Evolutionary conservation across 2,113 vertebrate species (phyloP).

Genomic region (Poecilia latipinna): DNA sequence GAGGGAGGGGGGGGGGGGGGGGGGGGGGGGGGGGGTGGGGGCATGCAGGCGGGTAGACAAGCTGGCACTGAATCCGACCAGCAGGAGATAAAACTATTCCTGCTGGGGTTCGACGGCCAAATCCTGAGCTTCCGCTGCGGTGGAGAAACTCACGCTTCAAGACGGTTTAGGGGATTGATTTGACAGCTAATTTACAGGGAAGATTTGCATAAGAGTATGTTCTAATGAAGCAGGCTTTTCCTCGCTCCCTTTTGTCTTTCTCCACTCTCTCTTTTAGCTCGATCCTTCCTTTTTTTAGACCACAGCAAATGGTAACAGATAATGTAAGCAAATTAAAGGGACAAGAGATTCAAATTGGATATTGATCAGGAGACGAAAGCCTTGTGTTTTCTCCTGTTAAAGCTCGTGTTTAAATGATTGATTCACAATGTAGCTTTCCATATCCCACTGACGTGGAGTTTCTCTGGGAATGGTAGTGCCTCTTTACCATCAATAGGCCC

Average conservation of each 20-base stretch:
- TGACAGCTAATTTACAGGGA: conserved; percentile 80
- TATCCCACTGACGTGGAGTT: conserved; percentile 42
- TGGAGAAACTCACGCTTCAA: conserved; percentile 58
- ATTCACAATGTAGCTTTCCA: conserved; percentile 68
- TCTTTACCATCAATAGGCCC: conserved; percentile 43
- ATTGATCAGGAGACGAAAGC: conserved; percentile 78
- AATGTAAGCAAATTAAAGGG: conserved; percentile 77
- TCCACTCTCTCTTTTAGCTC: conserved; percentile 31
- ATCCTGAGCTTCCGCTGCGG: conserved; percentile 47
- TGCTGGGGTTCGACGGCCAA: conserved; percentile 54
- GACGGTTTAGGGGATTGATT: conserved; percentile 72
- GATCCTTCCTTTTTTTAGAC: conserved; percentile 41
- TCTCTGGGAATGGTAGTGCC: conserved; percentile 23
- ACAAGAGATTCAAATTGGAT: conserved; percentile 82
- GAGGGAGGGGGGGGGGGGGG: no score
- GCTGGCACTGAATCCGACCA: conserved; percentile 41
- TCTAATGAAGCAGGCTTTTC: conserved; percentile 75
- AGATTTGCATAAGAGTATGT: conserved; percentile 76
- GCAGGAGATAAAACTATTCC: conserved; percentile 63
- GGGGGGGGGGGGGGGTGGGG: no score
- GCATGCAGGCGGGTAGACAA: conserved; percentile 43
- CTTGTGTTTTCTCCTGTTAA: conserved; percentile 67
- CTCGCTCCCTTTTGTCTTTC: conserved; percentile 64
- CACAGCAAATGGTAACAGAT: conserved; percentile 68
- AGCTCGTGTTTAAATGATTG: conserved; percentile 75